phyloP scores from a whole-genome alignment of 2,797 vertebrate species.

The Anabas testudineus region DNA sequence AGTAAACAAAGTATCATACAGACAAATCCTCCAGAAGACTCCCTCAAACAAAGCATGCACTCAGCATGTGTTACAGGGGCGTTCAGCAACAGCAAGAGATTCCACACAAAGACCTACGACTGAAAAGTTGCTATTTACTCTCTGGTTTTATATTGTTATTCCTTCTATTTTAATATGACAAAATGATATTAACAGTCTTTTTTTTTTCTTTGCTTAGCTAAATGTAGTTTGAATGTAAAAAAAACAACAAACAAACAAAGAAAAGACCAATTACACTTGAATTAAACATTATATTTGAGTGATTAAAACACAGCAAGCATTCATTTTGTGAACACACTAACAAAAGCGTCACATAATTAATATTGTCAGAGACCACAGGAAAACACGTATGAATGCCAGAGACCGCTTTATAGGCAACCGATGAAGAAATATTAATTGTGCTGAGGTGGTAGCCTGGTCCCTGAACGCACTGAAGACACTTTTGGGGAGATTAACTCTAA shows the following conservation, averaged over 20 bases:
- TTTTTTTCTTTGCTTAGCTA: neutral
- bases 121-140: conserved; percentile 41
- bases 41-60: conserved; percentile 67
- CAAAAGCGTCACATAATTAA: conserved; percentile 55
- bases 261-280: conserved; percentile 41
- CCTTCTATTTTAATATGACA: neutral
- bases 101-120: conserved; percentile 65
- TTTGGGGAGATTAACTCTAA: conserved; percentile 48
- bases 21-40: conserved; percentile 73
- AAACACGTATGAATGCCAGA: conserved; percentile 58
- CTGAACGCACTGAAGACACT: conserved; percentile 28
- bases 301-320: conserved; percentile 24
- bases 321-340: conserved; percentile 43
- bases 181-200: conserved; percentile 1
- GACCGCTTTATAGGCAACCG: conserved; percentile 49
- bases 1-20: conserved; percentile 63
- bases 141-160: conserved; percentile 13
- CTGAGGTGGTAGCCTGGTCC: conserved; percentile 32
- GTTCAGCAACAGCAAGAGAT: conserved; percentile 54
- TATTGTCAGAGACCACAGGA: conserved; percentile 35
- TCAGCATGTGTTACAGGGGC: conserved; percentile 46
- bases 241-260: too few species aligned
- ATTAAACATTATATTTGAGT: conserved; percentile 9
- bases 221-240: conserved; percentile 19
- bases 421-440: conserved; percentile 47